These are phyloP conservation scores for Leptoclinus maculatus DNA, from an alignment of 2,797 vertebrate genomes.

Conservation along the genomic window DNA sequence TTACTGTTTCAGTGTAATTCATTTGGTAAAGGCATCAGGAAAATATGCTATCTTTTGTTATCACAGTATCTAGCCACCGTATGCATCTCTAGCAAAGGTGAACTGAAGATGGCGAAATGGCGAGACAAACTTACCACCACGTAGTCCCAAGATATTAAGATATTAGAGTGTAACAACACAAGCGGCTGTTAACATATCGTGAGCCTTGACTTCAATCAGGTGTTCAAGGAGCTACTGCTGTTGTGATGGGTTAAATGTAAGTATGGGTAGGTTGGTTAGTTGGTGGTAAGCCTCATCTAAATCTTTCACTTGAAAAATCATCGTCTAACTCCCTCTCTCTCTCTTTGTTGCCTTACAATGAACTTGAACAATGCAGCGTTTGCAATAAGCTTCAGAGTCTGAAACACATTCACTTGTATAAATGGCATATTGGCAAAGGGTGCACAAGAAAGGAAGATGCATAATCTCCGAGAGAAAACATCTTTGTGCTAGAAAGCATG, in stretches of 20 bases:
- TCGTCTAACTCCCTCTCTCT: conserved; percentile 18
- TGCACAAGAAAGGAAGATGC: conserved; percentile 50
- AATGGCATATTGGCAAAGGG: conserved; percentile 59
- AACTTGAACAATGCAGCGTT: conserved; percentile 46
- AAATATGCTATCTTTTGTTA: background rate
- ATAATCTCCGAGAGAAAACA: conserved; percentile 66
- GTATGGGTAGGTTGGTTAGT: conserved; percentile 12
- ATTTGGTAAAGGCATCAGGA: conserved; percentile 15
- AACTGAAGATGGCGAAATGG: background rate
- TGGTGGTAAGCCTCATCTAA: conserved; percentile 27
- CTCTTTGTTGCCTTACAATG: conserved; percentile 50
- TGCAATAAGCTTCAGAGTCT: conserved; percentile 43
- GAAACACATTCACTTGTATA: conserved; percentile 56
- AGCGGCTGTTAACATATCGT: background rate
- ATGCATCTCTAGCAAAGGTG: background rate
- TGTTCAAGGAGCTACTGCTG: background rate
- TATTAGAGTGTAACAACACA: background rate
- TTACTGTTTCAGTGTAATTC: background rate
- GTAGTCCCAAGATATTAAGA: conserved; percentile 6
- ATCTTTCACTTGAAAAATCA: conserved; percentile 32
- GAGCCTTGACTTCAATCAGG: background rate
- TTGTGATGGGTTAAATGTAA: conserved; percentile 4
- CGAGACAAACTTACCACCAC: background rate
- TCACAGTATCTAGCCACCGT: background rate
- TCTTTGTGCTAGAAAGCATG: conserved; percentile 42